phyloP scores from a whole-genome alignment of 37 sponge, comb jelly and placozoan species.

The Halisarca cf. caerulea region DNA sequence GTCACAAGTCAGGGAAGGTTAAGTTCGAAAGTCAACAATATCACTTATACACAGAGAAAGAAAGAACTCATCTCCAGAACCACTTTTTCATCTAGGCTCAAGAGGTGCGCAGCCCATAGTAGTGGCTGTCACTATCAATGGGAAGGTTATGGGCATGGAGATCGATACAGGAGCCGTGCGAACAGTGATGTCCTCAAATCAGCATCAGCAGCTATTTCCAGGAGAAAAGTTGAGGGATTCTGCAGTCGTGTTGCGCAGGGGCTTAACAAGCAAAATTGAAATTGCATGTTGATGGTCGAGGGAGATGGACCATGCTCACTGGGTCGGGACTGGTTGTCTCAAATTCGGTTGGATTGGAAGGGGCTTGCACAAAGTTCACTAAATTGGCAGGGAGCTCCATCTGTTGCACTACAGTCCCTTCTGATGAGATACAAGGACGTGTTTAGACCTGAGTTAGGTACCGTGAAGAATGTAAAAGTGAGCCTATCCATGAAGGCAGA shows the following conservation, averaged over 20 bases:
- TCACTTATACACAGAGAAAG: background rate
- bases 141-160: background rate
- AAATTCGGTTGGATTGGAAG: constrained; percentile 15
- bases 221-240: background rate
- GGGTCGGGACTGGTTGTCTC: background rate
- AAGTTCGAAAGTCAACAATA: too few species aligned
- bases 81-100: constrained; percentile 4
- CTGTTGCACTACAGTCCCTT: background rate
- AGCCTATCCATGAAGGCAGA: constrained; percentile 4
- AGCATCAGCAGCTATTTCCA: background rate
- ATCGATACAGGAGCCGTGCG: background rate
- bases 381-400: background rate
- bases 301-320: background rate
- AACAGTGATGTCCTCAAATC: background rate
- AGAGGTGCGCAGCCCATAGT: background rate
- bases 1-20: background rate
- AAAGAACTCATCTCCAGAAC: too few species aligned
- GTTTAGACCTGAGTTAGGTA: constrained; percentile 15
- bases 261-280: background rate
- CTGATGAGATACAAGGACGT: background rate
- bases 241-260: background rate
- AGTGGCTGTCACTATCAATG: background rate
- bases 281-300: background rate
- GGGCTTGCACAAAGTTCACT: background rate
- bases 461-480: constrained; percentile 10